Evolutionary conservation across 2,888 invertebrate genomes (phyloP), one percentile per base, ranked within the genome.

Genomic region (Coenonympha glycerion): DNA sequence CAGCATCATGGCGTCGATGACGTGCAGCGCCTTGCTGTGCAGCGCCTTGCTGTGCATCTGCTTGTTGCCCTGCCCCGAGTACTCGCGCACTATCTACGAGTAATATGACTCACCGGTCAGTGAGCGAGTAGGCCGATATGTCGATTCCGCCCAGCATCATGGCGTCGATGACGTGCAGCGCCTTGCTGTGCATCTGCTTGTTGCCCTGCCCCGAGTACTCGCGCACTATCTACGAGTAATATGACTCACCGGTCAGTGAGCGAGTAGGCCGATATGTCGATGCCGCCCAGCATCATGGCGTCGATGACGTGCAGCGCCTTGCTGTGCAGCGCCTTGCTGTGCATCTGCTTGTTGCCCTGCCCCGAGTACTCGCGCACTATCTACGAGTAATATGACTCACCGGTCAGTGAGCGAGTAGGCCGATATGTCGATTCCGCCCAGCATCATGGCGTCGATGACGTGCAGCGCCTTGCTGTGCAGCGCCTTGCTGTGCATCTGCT

Each of bases 151-250:
- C 95, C 19, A 96, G 82, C 57, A 90, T 83, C 47, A 90, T 71
- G 0, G 92, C 95, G 75, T 98, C 97, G 44, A 97, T 91, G 9
- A 97, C 90, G 61, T 92, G 97, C 22, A 98, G 71, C 0, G 90
- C 88, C 47, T 79, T 87, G 24, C 87, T 86, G 64, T 89, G 89
- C 37, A 84, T 77, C 68, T 92, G 91, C 13, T 84, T 88, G 58
- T 72, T 88, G 4, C 88, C 87, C 73, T 92, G 89, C 6, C 91
- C 92, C 53, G 77, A 78, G 40, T 89, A 86, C 71, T 94, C 94
- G 50, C 83, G 84, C 0, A 92, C 90, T 44, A 91, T 68, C 84
- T 94, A 90, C 73, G 59, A n/a, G n/a, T n/a, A n/a, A n/a, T n/a
- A n/a, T n/a, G n/a, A n/a, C n/a, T n/a, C n/a, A n/a, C n/a, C n/a